A percentile compares a stretch with the other conserved stretches of the same genome.
phyloP scores from a whole-genome alignment of 1,140 invertebrate species.

The Ceratina calcarata region DNA sequence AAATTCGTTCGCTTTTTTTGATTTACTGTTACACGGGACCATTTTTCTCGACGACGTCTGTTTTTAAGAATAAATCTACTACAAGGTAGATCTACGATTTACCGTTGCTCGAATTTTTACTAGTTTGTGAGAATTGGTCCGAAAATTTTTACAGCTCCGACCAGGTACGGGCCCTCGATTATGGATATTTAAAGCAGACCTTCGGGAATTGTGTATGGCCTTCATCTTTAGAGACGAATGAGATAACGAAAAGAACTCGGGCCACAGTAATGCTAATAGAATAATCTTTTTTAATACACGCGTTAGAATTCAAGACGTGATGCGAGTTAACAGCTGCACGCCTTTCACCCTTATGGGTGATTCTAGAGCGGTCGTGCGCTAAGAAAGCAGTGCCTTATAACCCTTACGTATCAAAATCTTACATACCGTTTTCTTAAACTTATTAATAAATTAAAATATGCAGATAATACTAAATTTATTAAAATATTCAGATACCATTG shows the following conservation, averaged over 20 bases:
- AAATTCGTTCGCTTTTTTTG: slow-evolving; percentile 14
- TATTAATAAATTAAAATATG: no score
- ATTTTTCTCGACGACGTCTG: background rate
- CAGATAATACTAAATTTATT: no score
- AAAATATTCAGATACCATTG: no score
- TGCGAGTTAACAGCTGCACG: slow-evolving; percentile 15
- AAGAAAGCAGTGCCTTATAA: background rate
- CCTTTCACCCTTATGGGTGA: background rate
- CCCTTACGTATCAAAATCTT: no score
- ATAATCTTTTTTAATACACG: slow-evolving; percentile 51
- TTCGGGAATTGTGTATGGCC: background rate
- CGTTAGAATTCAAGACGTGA: slow-evolving; percentile 53
- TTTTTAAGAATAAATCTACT: background rate
- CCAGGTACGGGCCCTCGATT: background rate
- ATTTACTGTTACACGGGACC: slow-evolving; percentile 17
- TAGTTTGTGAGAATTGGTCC: background rate
- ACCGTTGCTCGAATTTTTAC: background rate
- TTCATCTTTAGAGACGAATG: slow-evolving; percentile 12
- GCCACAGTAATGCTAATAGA: slow-evolving; percentile 21
- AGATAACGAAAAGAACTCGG: background rate
- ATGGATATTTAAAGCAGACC: background rate
- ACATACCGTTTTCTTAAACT: no score
- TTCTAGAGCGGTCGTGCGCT: background rate
- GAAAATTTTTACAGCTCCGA: no score
- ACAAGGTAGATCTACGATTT: no score